A percentile compares a stretch with the other conserved stretches of the same genome.
Conservation (phyloP, 2,113 vertebrate genomes). For the Tretioscincus oriximinensis region DNA sequence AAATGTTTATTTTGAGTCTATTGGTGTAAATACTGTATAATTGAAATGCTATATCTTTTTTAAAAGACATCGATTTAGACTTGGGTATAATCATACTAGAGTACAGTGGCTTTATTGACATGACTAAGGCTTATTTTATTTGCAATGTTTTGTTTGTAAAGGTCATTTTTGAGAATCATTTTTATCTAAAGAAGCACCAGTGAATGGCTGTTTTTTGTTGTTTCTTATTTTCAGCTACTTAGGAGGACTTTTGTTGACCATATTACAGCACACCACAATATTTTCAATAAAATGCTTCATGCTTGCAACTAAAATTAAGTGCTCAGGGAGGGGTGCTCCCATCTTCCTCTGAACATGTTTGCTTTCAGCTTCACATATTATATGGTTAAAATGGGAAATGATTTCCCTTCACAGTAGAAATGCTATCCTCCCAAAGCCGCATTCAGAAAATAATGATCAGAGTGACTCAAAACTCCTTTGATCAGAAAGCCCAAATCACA, state of each 20-base stretch:
- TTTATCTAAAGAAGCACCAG: neutral
- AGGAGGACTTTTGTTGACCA: conserved; percentile 17
- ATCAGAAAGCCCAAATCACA: conserved; percentile 56
- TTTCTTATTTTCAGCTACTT: conserved; percentile 10
- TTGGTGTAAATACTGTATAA: no score
- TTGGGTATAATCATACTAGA: no score
- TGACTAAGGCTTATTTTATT: no score
- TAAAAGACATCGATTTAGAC: no score
- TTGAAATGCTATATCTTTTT: no score
- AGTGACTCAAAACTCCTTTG: conserved; percentile 54
- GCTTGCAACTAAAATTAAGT: conserved; percentile 35
- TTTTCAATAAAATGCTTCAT: conserved; percentile 22
- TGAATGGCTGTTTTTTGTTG: conserved; percentile 29
- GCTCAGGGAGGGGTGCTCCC: neutral
- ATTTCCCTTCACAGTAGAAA: conserved; percentile 46
- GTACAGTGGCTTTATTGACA: no score
- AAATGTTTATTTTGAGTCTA: no score
- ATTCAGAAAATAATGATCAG: conserved; percentile 59
- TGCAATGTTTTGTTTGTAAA: neutral
- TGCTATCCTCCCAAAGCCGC: conserved; percentile 36
- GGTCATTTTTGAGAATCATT: neutral
- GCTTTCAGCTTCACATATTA: conserved; percentile 53
- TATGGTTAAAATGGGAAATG: conserved; percentile 41
- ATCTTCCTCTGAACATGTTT: conserved; percentile 50
- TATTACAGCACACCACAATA: conserved; percentile 25